Evolutionary conservation across 2,113 vertebrate species (phyloP), one percentile per base, ranked within the genome.

Genomic region (Chauna torquata): DNA sequence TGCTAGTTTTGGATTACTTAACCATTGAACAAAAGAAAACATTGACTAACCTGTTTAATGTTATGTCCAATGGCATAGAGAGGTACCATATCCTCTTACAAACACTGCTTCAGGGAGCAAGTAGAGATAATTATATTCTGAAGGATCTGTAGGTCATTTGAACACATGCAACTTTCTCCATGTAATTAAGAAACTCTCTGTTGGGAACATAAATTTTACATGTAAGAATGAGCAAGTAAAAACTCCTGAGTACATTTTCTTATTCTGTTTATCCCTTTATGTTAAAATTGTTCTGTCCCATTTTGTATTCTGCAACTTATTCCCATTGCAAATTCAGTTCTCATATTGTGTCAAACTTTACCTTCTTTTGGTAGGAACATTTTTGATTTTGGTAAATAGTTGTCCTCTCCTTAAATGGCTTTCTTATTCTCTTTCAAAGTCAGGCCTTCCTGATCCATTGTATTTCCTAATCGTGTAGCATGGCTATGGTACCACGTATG

Each of bases 121-220:
- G 57, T 98, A 98, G 76, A 98, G 96, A 72, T 98, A 98, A 96
- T 98, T 98, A 77, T 98, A 95, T 88, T 98, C 98, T 40, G 98
- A 96, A 49, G 97, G 98, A 82, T 98, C 98, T 47, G 98, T 98
- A 50, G 97, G 97, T 20, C 97, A 98, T 83, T 98, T 98, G 84
- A 99, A 98, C 98, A 98, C 98, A 95, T 98, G 97, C 88, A 98
- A 49, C 97, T 98, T 98, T 93, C 97, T 97, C 93, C 98, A 97
- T 36, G 93, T 98, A 96, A 98, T 98, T 93, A 98, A 97, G 70
- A 98, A 98, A 90, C 97, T 98, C 89, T 97, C 97, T 98, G 75
- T 20, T 94, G 18, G 70, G 57, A 90, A 75, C 16, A 69, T 12
- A 49, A 86, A 10, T 23, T 77, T 78, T 40, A 32, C 11, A 45